phyloP scores from a whole-genome alignment of 2,797 vertebrate genomes.

The Synaphobranchus kaupii region DNA sequence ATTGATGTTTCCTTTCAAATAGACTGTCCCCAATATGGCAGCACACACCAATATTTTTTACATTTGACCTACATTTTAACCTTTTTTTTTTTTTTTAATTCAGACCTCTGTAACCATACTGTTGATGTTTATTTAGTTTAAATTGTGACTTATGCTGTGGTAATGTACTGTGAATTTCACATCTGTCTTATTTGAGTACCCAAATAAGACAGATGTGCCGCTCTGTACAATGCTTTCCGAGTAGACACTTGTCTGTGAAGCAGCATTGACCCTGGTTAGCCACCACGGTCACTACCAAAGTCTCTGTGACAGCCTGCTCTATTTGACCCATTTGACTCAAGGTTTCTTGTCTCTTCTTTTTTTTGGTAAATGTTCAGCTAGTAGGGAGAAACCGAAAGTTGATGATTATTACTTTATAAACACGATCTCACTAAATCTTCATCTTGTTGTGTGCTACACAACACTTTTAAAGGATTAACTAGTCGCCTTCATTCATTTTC shows the following conservation, averaged over 20 bases:
- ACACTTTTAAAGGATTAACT: neutral
- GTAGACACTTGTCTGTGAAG: neutral
- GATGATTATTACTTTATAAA: neutral
- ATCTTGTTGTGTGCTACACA: neutral
- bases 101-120: conserved; percentile 18
- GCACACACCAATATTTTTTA: conserved; percentile 60
- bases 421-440: neutral
- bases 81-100: conserved; percentile 31
- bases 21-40: conserved; percentile 80
- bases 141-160: neutral
- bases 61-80: conserved; percentile 1
- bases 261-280: neutral
- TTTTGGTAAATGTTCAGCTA: neutral
- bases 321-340: neutral
- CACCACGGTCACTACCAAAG: neutral
- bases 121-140: neutral
- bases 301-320: neutral
- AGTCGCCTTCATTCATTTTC: neutral
- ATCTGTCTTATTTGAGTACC: neutral
- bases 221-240: neutral
- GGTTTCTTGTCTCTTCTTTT: neutral
- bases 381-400: neutral
- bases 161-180: neutral
- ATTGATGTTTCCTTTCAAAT: conserved; percentile 85
- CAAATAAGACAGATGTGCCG: neutral